phyloP scores from a whole-genome alignment of 2,113 vertebrate species.

The Stegastes partitus region DNA sequence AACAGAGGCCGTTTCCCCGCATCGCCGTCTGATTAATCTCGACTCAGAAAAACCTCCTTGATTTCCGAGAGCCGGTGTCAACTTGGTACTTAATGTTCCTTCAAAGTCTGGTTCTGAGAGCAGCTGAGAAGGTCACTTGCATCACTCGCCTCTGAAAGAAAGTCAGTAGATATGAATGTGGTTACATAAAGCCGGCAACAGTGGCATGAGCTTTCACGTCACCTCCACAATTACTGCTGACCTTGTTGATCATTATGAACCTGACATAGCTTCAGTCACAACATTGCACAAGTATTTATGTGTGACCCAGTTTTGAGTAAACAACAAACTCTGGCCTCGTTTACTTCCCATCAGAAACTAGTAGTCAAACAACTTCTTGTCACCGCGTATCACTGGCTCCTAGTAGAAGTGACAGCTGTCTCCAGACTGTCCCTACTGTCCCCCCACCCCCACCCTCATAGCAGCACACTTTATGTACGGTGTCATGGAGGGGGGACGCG shows the following conservation, averaged over 20 bases:
- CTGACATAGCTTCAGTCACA: slow-evolving; percentile 21
- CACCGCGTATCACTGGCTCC: slow-evolving; percentile 57
- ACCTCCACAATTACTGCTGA: neutral
- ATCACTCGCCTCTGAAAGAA: slow-evolving; percentile 31
- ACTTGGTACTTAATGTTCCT: slow-evolving; percentile 14
- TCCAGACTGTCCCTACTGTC: slow-evolving; percentile 43
- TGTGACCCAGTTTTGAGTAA: slow-evolving; percentile 46
- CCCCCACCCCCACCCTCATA: slow-evolving; percentile 8
- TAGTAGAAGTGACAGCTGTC: slow-evolving; percentile 77
- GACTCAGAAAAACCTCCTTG: neutral
- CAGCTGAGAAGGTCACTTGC: slow-evolving; percentile 47
- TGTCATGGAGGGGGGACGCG: slow-evolving; percentile 61
- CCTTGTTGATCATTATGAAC: slow-evolving; percentile 2
- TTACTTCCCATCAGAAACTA: slow-evolving; percentile 38
- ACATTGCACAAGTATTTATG: slow-evolving; percentile 11
- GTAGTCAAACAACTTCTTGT: slow-evolving; percentile 51
- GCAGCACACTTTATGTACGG: slow-evolving; percentile 51
- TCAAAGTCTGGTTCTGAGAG: slow-evolving; percentile 26
- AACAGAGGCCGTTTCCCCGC: slow-evolving; percentile 43
- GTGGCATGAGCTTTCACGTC: slow-evolving; percentile 3
- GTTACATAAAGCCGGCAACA: slow-evolving; percentile 19
- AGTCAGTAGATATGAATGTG: slow-evolving; percentile 44
- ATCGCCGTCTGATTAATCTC: slow-evolving; percentile 29
- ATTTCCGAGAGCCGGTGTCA: slow-evolving; percentile 42
- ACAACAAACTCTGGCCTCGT: slow-evolving; percentile 49